Percentiles rank a stretch among this genome's conserved stretches.
phyloP scores from a whole-genome alignment of 2,797 vertebrate genomes.

The Microchirus variegatus region DNA sequence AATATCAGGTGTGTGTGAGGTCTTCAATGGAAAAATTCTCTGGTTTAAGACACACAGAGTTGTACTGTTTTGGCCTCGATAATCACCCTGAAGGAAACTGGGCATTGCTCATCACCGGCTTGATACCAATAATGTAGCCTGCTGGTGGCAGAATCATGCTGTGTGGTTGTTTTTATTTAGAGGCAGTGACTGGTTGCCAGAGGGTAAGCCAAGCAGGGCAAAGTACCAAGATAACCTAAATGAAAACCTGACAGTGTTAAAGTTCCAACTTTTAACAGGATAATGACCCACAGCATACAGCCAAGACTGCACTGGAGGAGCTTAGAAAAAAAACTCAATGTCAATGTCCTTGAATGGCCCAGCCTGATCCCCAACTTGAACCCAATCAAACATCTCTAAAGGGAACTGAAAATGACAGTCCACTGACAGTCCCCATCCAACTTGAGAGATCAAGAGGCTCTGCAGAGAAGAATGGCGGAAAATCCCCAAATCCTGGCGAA shows the following conservation, averaged over 20 bases:
- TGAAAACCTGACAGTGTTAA: not conserved
- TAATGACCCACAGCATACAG: not conserved
- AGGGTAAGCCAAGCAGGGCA: not conserved
- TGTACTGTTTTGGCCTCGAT: not conserved
- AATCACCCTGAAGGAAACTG: not conserved
- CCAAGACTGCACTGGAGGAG: not conserved
- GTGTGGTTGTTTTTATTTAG: not conserved
- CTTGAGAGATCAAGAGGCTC: not conserved
- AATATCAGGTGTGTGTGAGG: not conserved
- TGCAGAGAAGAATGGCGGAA: constrained; percentile 5
- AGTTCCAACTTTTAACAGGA: not conserved
- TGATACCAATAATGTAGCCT: not conserved
- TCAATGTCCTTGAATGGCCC: not conserved
- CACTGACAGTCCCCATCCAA: not conserved
- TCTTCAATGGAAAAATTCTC: no score
- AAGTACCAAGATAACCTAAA: not conserved
- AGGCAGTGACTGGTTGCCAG: not conserved
- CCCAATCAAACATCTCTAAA: not conserved
- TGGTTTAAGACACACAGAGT: not conserved
- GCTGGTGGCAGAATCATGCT: not conserved
- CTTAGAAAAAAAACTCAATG: not conserved
- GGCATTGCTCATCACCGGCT: not conserved
- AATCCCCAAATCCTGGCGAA: not conserved
- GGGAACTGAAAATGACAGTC: not conserved
- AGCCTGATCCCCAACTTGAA: constrained; percentile 1